Evolutionary conservation across 1,140 invertebrate species (phyloP).

Genomic region (Oryctes rhinoceros): DNA sequence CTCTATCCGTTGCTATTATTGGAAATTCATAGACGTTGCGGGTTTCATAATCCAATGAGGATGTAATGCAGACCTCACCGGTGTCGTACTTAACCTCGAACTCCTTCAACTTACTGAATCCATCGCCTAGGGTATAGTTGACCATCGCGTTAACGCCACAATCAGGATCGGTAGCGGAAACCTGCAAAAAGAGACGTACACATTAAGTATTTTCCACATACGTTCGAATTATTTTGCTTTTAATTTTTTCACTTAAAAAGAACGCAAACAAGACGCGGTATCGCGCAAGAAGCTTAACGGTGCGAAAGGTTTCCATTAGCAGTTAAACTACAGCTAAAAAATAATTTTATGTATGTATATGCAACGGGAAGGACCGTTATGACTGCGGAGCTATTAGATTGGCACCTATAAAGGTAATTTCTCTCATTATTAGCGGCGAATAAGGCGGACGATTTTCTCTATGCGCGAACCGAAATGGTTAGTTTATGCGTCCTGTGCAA

Average conservation of each 20-base stretch:
- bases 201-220: too few species aligned
- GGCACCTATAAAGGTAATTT: not conserved
- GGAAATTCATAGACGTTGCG: conserved; percentile 89
- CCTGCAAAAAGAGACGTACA: conserved; percentile 67
- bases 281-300: too few species aligned
- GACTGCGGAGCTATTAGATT: not conserved
- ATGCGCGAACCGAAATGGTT: too few species aligned
- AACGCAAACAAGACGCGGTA: too few species aligned
- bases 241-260: too few species aligned
- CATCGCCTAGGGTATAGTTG: conserved; percentile 88
- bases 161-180: conserved; percentile 92
- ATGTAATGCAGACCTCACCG: conserved; percentile 89
- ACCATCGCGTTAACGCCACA: conserved; percentile 94
- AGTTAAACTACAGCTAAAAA: too few species aligned
- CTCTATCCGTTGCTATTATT: conserved; percentile 92
- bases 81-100: conserved; percentile 82
- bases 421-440: not conserved
- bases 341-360: too few species aligned
- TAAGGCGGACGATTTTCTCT: not conserved
- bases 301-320: too few species aligned
- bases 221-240: too few species aligned
- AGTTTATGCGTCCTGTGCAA: too few species aligned
- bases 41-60: conserved; percentile 86
- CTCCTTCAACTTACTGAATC: conserved; percentile 70
- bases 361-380: not conserved